Base-by-base conservation (phyloP, 1,140 invertebrate species). In the Batillaria attramentaria region DNA sequence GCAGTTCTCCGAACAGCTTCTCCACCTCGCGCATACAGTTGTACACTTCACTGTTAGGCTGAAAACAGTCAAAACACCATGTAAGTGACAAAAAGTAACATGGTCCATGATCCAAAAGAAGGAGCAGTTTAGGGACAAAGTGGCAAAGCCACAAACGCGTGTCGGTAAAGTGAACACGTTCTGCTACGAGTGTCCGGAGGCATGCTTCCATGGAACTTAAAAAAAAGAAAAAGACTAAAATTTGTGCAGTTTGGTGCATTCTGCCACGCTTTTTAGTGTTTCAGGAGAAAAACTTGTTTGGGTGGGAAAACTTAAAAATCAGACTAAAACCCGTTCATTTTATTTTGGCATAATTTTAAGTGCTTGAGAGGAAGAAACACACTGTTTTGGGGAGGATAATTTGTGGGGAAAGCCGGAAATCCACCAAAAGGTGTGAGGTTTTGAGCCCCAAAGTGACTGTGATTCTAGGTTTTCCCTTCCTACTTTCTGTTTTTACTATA, bases 11-110 rank as follows among this genome's bases (percentile, higher is more conserved):
- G 60, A 87, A 86, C 18, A 83, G 75, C 78, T 87, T 84, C 77
- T 88, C 87, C 10, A 84, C 75, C n/a, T 77, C 62, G n/a, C 79
- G 60, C 76, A 87, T 87, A 78, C 87, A 87, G n/a, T 80, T 66
- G 76, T 83, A 87, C 2, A 88, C 82, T 24, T 88, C 87, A 79
- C 81, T 84, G 60, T 85, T 84, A 31, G 79, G 72, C 86, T 87
- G 85, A 16, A 79, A 80, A 20, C 28, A 68, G 41, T 62, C 72
- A 35, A 73, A 79, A 68, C 24, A 13, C 46, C 24, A 13, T 10
- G 24, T 50, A 13, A 13, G 46, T 50, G 46, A 13, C 24, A 8
- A 50, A 8, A 50, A 13, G 46, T 24, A 50, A 8, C 10, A 50
- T 50, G 46, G 10, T 50, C 10, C 46, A 50, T 13, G 24, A 24